A percentile compares a stretch with the other conserved stretches of the same genome.
Conservation (phyloP, 2,113 vertebrate genomes). For the Trematomus loennbergii region DNA sequence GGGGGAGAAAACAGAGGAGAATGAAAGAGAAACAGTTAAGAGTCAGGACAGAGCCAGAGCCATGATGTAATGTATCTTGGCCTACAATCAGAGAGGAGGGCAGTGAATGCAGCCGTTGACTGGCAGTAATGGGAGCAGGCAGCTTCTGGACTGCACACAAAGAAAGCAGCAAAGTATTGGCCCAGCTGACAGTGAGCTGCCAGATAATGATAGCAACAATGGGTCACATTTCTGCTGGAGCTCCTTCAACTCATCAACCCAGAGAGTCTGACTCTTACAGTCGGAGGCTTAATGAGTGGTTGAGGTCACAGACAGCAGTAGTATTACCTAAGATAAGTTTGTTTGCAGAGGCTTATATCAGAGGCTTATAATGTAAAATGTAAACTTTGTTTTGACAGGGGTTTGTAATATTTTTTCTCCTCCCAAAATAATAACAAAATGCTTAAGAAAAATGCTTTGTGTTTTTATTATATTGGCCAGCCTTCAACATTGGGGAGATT, state of each 20-base stretch:
- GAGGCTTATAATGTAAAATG: not conserved
- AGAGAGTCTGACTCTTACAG: not conserved
- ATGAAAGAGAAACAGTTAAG: not conserved
- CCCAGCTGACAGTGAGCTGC: slow-evolving; percentile 41
- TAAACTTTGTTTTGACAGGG: not conserved
- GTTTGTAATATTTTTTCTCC: not conserved
- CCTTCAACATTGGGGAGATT: too few relatives aligned
- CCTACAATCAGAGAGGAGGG: slow-evolving; percentile 9
- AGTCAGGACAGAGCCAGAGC: slow-evolving; percentile 14
- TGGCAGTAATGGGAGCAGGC: slow-evolving; percentile 31
- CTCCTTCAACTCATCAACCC: slow-evolving; percentile 1
- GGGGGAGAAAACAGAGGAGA: not conserved
- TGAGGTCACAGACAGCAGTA: not conserved
- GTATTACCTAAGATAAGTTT: not conserved
- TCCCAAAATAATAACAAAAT: not conserved
- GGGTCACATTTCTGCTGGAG: slow-evolving; percentile 37
- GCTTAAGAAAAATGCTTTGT: too few relatives aligned
- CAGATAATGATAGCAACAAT: slow-evolving; percentile 14
- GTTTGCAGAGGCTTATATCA: not conserved
- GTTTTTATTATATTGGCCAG: too few relatives aligned
- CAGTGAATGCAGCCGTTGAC: slow-evolving; percentile 29
- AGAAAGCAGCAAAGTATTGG: slow-evolving; percentile 53
- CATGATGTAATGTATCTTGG: slow-evolving; percentile 2
- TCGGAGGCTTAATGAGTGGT: not conserved
- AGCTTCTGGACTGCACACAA: slow-evolving; percentile 37